A percentile compares a stretch with the other conserved stretches of the same genome.
phyloP scores from a whole-genome alignment of 2,797 vertebrate genomes.

The Dipus sagitta region DNA sequence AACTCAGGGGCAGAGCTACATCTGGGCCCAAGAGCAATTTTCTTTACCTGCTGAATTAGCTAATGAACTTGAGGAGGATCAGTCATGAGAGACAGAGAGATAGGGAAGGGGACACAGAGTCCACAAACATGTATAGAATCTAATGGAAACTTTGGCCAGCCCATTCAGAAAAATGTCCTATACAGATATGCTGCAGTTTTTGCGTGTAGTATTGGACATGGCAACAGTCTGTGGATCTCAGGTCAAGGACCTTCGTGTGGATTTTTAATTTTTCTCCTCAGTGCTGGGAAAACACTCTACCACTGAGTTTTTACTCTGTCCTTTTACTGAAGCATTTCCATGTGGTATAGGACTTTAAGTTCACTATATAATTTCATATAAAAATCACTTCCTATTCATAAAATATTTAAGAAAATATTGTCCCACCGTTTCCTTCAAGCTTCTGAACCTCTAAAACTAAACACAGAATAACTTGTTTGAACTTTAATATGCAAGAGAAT shows the following conservation, averaged over 20 bases:
- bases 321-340: not conserved
- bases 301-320: too few species aligned
- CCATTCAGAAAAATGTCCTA: not conserved
- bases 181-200: not conserved
- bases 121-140: not conserved
- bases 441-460: not conserved
- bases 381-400: not conserved
- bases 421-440: not conserved
- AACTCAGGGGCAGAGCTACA: not conserved
- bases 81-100: not conserved
- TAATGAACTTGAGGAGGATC: not conserved
- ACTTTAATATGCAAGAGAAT: slow-evolving; percentile 14
- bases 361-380: not conserved
- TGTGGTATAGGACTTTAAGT: not conserved
- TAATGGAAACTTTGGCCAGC: not conserved
- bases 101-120: not conserved
- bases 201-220: not conserved
- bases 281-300: not conserved
- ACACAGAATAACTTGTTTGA: not conserved
- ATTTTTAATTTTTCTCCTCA: not conserved
- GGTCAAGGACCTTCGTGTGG: not conserved
- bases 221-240: not conserved
- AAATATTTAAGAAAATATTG: not conserved
- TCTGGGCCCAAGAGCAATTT: not conserved
- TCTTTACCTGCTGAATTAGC: not conserved